Evolutionary conservation across 2,888 invertebrate species (phyloP), one percentile per base, ranked within the genome.

Genomic region (Dermolepida albohirtum): DNA sequence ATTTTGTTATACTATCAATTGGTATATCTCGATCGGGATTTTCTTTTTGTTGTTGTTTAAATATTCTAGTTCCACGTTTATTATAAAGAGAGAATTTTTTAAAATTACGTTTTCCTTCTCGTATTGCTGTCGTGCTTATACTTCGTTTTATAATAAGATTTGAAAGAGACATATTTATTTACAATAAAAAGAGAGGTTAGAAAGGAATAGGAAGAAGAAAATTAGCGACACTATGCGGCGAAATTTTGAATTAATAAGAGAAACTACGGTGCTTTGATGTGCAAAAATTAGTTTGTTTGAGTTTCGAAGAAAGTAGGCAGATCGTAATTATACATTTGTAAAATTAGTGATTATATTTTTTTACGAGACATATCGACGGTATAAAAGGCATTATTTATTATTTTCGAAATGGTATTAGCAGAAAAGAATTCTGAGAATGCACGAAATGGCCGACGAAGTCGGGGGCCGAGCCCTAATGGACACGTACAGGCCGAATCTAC

Each of bases 391-490:
- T 41, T 62, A 62, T 49, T 7, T 47, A 17, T 47, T 29, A 47
- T 16, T 27, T 29, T 62, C 10, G 70, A 85, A 83, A 95, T 96
- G 95, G 95, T 96, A 82, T 87, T 95, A 83, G 93, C 94, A 39
- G 95, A 96, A 83, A 90, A 94, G 86, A 94, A 92, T 85, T 89
- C 87, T 77, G 94, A 95, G 83, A 91, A 87, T 76, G 86, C 92
- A 78, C 88, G 94, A 80, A 94, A 94, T 85, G 95, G 95, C 74
- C 90, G 94, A 80, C 90, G 95, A 84, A 95, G 95, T 77, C 89
- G 94, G 83, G 95, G 95, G 82, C 93, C 95, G 81, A 95, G 95
- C 88, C 96, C 96, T 76, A 95, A 94, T 87, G 89, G 89, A 73
- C 92, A 92, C 85, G 90, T 73, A 43, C 89, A 90, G 81, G 90